Evolutionary conservation across 2,113 vertebrate genomes (phyloP).

Genomic region (Prochilodus magdalenae): DNA sequence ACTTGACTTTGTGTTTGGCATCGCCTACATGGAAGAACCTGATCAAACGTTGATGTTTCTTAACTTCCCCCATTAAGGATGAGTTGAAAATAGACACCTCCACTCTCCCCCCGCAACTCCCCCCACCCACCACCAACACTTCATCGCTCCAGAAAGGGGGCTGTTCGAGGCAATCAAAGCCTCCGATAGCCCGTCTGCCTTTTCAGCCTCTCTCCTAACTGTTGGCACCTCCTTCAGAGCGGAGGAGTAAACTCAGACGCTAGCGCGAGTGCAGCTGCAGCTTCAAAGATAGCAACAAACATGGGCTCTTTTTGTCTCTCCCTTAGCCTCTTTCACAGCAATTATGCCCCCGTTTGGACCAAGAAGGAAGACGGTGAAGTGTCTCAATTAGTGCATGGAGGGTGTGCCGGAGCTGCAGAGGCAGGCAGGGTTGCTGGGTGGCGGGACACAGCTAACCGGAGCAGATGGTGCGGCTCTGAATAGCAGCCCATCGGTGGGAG

Average conservation of each 20-base stretch:
- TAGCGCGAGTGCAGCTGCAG: conserved; percentile 73
- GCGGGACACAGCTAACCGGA: conserved; percentile 52
- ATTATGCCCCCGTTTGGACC: conserved; percentile 74
- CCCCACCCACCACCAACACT: conserved; percentile 30
- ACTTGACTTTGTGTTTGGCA: conserved; percentile 1
- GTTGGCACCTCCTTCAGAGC: conserved; percentile 33
- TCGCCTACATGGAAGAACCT: conserved; percentile 17
- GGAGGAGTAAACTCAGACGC: conserved; percentile 50
- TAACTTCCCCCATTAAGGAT: conserved; percentile 30
- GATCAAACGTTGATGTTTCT: conserved; percentile 36
- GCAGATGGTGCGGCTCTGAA: conserved; percentile 72
- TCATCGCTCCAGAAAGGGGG: conserved; percentile 38
- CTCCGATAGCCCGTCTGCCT: conserved; percentile 11
- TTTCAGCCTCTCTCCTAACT: conserved; percentile 5
- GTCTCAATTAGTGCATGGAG: conserved; percentile 49
- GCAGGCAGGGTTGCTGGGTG: conserved; percentile 44
- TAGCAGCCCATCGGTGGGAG: conserved; percentile 65
- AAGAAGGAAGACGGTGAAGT: conserved; percentile 65
- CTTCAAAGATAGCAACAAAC: conserved; percentile 74
- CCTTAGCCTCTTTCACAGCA: conserved; percentile 67
- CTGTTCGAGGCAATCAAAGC: conserved; percentile 52
- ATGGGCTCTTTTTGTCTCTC: conserved; percentile 40
- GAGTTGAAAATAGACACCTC: conserved; percentile 49
- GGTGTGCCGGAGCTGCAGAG: conserved; percentile 8
- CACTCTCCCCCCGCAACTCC: neutral